These are phyloP conservation scores for Eurytoma californica DNA, from an alignment of 2,888 invertebrate species.

Conservation along the genomic window DNA sequence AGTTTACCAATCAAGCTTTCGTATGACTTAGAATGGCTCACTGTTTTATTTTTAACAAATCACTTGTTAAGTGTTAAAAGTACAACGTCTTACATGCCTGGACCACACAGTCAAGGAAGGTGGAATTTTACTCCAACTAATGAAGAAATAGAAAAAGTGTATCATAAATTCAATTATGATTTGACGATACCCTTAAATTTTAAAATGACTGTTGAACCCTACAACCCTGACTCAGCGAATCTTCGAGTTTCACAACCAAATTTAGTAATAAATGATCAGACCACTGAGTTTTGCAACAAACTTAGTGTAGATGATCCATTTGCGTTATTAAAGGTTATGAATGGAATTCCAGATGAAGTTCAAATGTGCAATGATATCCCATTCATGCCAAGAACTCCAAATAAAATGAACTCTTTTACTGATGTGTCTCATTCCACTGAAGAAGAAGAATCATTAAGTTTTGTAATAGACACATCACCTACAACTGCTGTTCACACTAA, in stretches of 20 bases:
- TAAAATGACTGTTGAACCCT: conserved; percentile 83
- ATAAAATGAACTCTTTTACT: conserved; percentile 10
- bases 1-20: conserved; percentile 77
- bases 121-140: conserved; percentile 84
- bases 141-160: conserved; percentile 83
- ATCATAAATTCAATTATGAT: conserved; percentile 80
- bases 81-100: conserved; percentile 87
- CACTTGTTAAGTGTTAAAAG: conserved; percentile 87
- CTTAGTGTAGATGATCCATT: conserved; percentile 90
- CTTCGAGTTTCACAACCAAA: conserved; percentile 70
- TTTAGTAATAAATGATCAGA: conserved; percentile 81
- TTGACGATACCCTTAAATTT: conserved; percentile 88
- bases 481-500: not conserved
- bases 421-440: conserved; percentile 35
- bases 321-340: conserved; percentile 76
- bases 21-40: conserved; percentile 96
- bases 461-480: conserved; percentile 45
- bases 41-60: conserved; percentile 91
- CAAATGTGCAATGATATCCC: not conserved
- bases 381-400: conserved; percentile 15
- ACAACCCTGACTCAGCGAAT: conserved; percentile 74
- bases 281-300: conserved; percentile 80
- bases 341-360: conserved; percentile 48
- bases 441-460: conserved; percentile 24
- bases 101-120: conserved; percentile 81